Conservation (phyloP, 2,797 vertebrate species). For the Alectoris magna region DNA sequence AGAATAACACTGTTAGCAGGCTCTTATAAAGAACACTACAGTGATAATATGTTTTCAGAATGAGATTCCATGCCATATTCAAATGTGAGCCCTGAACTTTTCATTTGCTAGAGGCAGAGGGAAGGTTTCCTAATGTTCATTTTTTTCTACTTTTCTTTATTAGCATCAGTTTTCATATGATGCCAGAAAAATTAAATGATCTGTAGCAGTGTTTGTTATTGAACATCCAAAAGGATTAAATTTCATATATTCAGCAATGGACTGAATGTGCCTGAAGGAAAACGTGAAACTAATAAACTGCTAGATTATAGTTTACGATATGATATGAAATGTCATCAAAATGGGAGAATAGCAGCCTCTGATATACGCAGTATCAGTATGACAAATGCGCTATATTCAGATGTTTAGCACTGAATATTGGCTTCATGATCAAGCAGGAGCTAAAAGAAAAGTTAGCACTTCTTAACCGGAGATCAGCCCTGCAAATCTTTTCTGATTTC, state of each 20-base stretch:
- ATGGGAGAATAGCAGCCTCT: background rate
- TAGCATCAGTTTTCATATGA: background rate
- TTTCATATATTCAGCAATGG: slow-evolving; percentile 41
- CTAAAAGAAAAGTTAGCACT: background rate
- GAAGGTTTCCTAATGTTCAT: background rate
- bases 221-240: slow-evolving; percentile 34
- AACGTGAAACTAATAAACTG: slow-evolving; percentile 22
- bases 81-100: background rate
- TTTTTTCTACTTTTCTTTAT: slow-evolving; percentile 8
- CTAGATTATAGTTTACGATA: slow-evolving; percentile 22
- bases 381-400: background rate
- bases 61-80: background rate
- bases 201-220: slow-evolving; percentile 24
- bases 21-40: background rate
- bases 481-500: background rate
- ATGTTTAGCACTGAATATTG: background rate
- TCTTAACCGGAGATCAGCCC: background rate
- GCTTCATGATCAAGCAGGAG: background rate
- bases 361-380: background rate
- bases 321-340: slow-evolving; percentile 29
- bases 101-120: background rate
- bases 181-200: slow-evolving; percentile 53
- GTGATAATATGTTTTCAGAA: background rate
- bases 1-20: background rate
- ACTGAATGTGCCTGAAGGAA: slow-evolving; percentile 38